These are phyloP conservation scores for Labroides dimidiatus DNA, from an alignment of 2,797 vertebrate species.

Conservation along the genomic window DNA sequence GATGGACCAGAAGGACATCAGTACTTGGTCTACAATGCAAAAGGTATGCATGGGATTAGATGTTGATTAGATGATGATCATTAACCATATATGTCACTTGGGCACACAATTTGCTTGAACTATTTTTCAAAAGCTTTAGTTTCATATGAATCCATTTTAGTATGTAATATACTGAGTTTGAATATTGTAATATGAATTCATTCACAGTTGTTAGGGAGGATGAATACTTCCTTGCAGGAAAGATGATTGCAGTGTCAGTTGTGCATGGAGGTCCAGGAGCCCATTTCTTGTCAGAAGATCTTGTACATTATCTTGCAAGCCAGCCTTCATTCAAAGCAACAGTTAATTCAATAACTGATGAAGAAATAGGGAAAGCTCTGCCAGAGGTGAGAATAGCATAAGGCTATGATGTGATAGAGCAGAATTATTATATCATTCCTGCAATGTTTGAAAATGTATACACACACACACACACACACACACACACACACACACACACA, in stretches of 20 bases:
- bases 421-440: too few relatives aligned
- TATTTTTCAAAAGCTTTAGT: too few relatives aligned
- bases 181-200: not conserved
- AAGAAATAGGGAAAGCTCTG: not conserved
- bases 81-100: too few relatives aligned
- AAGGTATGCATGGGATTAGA: constrained; percentile 23
- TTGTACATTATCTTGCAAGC: not conserved
- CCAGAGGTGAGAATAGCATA: not conserved
- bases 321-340: not conserved
- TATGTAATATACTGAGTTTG: not conserved
- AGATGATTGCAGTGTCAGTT: not conserved
- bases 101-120: too few relatives aligned
- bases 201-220: not conserved
- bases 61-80: too few relatives aligned
- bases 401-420: not conserved
- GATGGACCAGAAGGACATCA: constrained; percentile 31
- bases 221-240: constrained; percentile 1
- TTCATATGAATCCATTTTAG: too few relatives aligned
- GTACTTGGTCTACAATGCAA: constrained; percentile 40
- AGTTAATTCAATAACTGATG: not conserved
- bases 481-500: too few relatives aligned
- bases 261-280: not conserved
- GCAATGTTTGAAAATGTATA: too few relatives aligned
- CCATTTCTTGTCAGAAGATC: not conserved
- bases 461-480: too few relatives aligned